Evolutionary conservation across 2,113 vertebrate genomes (phyloP).

Genomic region (Serinus canaria): DNA sequence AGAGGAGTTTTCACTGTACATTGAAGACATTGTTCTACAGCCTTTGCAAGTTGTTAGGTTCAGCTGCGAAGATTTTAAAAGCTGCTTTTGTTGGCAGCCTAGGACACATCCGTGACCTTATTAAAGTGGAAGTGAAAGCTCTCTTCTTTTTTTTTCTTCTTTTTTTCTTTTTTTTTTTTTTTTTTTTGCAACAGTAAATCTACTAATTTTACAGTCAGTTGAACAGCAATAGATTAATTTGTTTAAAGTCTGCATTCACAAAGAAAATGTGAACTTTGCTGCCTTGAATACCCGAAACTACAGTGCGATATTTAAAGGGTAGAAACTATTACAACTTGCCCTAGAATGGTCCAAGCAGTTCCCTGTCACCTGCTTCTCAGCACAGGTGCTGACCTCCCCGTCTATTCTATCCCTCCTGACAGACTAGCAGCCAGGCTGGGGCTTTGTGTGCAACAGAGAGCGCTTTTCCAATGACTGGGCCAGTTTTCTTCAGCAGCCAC

Average conservation of each 20-base stretch:
- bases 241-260: conserved; percentile 86
- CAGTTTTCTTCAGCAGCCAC: conserved; percentile 70
- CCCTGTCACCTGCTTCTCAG: conserved; percentile 85
- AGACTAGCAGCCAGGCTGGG: conserved; percentile 66
- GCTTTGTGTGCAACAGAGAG: conserved; percentile 78
- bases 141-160: background rate
- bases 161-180: conserved; percentile 34
- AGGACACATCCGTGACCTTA: conserved; percentile 73
- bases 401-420: conserved; percentile 68
- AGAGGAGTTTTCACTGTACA: conserved; percentile 50
- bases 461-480: conserved; percentile 70
- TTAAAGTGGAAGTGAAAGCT: conserved; percentile 74
- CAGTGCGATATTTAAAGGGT: conserved; percentile 68
- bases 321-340: conserved; percentile 73
- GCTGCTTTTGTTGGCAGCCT: conserved; percentile 75
- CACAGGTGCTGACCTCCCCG: conserved; percentile 82
- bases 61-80: conserved; percentile 74
- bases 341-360: conserved; percentile 64
- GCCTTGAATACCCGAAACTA: conserved; percentile 81
- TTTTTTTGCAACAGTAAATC: conserved; percentile 85
- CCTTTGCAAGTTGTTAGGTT: conserved; percentile 66
- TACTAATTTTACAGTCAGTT: conserved; percentile 95
- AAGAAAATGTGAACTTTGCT: conserved; percentile 84
- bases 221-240: conserved; percentile 93
- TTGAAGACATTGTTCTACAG: conserved; percentile 59